Conservation (phyloP, 2,888 invertebrate genomes). For the Scaeva pyrastri region DNA sequence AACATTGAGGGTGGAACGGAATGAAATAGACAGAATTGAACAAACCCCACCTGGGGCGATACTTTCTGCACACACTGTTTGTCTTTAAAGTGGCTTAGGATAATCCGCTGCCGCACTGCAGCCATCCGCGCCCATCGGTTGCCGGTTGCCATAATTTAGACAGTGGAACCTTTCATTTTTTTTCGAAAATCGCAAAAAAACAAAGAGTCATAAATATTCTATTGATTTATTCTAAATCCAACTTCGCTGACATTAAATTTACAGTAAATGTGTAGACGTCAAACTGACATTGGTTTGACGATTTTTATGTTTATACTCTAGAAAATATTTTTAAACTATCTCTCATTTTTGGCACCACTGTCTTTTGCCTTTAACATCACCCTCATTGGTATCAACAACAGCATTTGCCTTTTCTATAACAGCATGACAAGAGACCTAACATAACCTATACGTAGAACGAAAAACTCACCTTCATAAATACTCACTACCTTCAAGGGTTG, state of each 20-base stretch:
- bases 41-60: slow-evolving; percentile 46
- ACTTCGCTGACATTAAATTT: too few species aligned
- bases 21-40: slow-evolving; percentile 59
- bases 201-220: too few species aligned
- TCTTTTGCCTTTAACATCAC: not conserved
- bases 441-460: not conserved
- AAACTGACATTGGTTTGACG: too few species aligned
- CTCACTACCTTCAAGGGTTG: slow-evolving; percentile 52
- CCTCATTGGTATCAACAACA: slow-evolving; percentile 11
- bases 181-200: too few species aligned
- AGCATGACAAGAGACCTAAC: slow-evolving; percentile 18
- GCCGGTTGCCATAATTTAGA: too few species aligned
- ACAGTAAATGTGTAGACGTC: too few species aligned
- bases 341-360: not conserved
- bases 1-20: slow-evolving; percentile 42
- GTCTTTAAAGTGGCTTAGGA: slow-evolving; percentile 44
- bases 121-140: too few species aligned
- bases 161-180: too few species aligned
- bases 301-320: too few species aligned
- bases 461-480: slow-evolving; percentile 24
- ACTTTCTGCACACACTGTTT: slow-evolving; percentile 61
- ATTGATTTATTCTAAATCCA: too few species aligned
- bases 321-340: too few species aligned
- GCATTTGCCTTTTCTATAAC: slow-evolving; percentile 5
- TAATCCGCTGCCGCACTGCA: not conserved